A percentile compares a stretch with the other conserved stretches of the same genome.
These are phyloP conservation scores for Planiliza haematocheilus DNA, from an alignment of 2,113 vertebrate genomes.

Conservation along the genomic window DNA sequence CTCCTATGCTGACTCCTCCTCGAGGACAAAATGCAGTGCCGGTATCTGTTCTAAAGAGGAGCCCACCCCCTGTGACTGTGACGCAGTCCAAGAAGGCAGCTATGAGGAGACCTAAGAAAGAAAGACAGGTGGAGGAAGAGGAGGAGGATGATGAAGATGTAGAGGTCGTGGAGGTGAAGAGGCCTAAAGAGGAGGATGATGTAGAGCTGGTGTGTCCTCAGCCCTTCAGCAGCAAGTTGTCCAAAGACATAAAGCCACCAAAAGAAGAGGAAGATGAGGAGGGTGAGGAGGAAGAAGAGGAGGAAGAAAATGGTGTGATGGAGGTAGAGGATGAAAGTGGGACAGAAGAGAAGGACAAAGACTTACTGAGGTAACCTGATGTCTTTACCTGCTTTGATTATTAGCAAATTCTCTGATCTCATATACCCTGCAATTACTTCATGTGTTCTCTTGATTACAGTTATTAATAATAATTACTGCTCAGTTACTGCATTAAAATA, in stretches of 20 bases:
- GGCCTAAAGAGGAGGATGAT: conserved; percentile 71
- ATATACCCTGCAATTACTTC: background rate
- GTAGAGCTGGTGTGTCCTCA: conserved; percentile 57
- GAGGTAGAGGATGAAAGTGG: conserved; percentile 81
- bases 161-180: conserved; percentile 69
- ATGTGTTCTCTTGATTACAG: background rate
- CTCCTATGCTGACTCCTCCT: conserved; percentile 65
- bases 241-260: conserved; percentile 67
- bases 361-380: conserved; percentile 75
- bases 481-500: too few relatives aligned
- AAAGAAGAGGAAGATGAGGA: conserved; percentile 67
- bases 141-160: conserved; percentile 68
- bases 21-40: conserved; percentile 75
- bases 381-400: background rate
- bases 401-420: too few relatives aligned
- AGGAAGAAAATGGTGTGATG: conserved; percentile 69
- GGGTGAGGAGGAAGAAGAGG: conserved; percentile 59
- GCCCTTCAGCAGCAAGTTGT: conserved; percentile 53
- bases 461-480: background rate
- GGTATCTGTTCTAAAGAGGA: conserved; percentile 81
- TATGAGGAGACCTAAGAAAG: conserved; percentile 69
- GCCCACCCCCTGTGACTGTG: conserved; percentile 71
- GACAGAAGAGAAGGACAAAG: conserved; percentile 82
- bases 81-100: conserved; percentile 67
- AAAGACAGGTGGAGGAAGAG: conserved; percentile 57